Base-by-base conservation (phyloP, 2,113 vertebrate genomes). In the Gadus macrocephalus region DNA sequence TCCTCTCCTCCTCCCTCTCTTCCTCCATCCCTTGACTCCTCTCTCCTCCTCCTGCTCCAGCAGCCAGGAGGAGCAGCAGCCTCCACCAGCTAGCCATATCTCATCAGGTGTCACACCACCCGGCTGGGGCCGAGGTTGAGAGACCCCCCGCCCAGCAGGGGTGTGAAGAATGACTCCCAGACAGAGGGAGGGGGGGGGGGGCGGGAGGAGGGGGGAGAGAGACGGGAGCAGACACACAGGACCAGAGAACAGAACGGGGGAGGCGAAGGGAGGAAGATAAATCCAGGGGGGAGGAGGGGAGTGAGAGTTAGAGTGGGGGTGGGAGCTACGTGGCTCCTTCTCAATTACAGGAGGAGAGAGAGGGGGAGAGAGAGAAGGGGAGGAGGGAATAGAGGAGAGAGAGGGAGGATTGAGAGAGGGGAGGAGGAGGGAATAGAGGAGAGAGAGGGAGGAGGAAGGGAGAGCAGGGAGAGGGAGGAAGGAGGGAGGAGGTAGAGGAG, bases 131-230 rank as follows among this genome's bases (percentile, higher is more conserved):
- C 42, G 42, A 14, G 12, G 42, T 14, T 49, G 12, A 14, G 9
- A 49, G 42, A 49, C 8, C 8, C n/a, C 60, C n/a, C 60, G 27
- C n/a, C 12, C 11, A 65, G 27, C 73, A 70, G 35, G 66, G 69
- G 53, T 60, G 53, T 38, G 56, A 64, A 22, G 17, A 59, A 64
- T 35, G 64, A 59, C 28, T 64, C 63, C 4, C 65, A 71, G 17
- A 64, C 56, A 70, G 15, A 28, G 69, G 11, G 56, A 75, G 53
- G 58, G n/a, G 69, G 17, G 72, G 71, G 78, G 49, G 53, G 25
- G 56, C 1, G 16, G 38, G 38, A 12, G 22, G 62, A 7, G 27
- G 16, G 16, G n/a, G 16, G 22, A 59, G 66, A 38, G 25, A 62
- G 53, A 64, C 9, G 8, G 55, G 55, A 58, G 55, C 15, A 58